Base-by-base conservation (phyloP, 1,140 invertebrate genomes). In the Platorchestia sp. region DNA sequence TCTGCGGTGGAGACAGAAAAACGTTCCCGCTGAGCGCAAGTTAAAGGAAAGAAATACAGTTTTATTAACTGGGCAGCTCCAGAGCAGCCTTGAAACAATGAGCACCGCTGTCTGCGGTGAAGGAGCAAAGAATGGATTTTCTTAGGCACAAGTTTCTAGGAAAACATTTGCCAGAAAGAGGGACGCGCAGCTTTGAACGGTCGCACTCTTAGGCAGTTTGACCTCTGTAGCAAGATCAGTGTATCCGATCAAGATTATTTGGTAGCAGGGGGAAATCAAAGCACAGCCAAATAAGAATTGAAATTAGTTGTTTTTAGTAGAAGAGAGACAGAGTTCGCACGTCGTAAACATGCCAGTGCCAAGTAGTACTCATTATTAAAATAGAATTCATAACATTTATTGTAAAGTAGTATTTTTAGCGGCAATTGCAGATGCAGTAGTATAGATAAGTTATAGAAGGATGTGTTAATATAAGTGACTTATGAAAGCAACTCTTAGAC, bases 121-220 rank as follows among this genome's bases (percentile, higher is more conserved):
- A 75, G 59, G 59, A 75, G 59, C 59, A 75, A 75, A 75, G 59
- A 75, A 75, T 75, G 27, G 59, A 75, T 75, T 75, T 75, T 75
- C 59, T 75, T 75, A 36, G 59, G 19, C 59, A 1, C 59, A 75
- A 75, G 59, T 75, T 75, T 75, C 59, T 75, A 22, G 59, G 59
- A 36, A 75, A 75, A 75, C 36, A 75, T 75, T 75, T 75, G 59
- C 59, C 36, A 14, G 59, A 75, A 75, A 75, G 59, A 75, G 36
- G 36, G 59, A 22, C 59, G 59, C 27, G 1, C 27, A 75, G 27
- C 59, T 75, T 75, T 36, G 59, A 27, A 27, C 27, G 36, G 27
- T 19, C 10, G 27, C 59, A 75, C 36, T 6, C 36, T 10, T 75
- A 27, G 14, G 59, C 36, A 75, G 27, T 75, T 36, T 75, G 1